Evolutionary conservation across 1,140 invertebrate genomes (phyloP), one percentile per base, ranked within the genome.

Genomic region (Drosophila ohnishii): DNA sequence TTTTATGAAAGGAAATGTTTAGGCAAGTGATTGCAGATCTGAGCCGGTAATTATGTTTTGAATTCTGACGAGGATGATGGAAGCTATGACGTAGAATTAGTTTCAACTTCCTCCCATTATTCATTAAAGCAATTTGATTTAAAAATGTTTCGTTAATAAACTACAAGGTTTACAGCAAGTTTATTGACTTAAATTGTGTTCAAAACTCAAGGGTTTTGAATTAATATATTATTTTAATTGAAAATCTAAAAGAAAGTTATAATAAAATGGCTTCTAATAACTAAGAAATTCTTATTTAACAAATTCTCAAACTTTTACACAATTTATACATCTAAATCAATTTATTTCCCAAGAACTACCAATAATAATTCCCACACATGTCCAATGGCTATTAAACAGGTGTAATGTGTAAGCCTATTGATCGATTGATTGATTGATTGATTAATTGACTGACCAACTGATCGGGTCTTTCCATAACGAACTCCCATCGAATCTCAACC

Each of bases 1-100:
- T 45, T 60, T 71, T 69, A 60, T 71, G 64, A 76, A 53, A 56
- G 75, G 70, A 82, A 83, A 71, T 71, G 67, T 50, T 58, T 40
- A 16, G 44, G 30, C 53, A 71, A 42, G 67, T 71, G 67, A 71
- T 71, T 71, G 65, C 11, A 59, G 67, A 71, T 71, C 65, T 70
- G 51, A 71, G 53, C 22, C 13, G 35, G 39, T 58, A 55, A 58
- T 71, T 40, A 67, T 40, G 44, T 66, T 40, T 51, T 51, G 32
- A 48, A 35, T 39, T 34, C 9, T 40, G 48, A 60, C 19, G 25
- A 14, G 9, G 3, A 3, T 4, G n/a, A 42, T 3, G 44, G 16
- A 50, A 13, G 5, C 10, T 28, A 66, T 51, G 42, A 66, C 61
- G 19, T 62, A 45, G 32, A 9, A 45, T n/a, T 13, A 10, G n/a